Base-by-base conservation (phyloP, 2,113 vertebrate species). In the Callipepla squamata region DNA sequence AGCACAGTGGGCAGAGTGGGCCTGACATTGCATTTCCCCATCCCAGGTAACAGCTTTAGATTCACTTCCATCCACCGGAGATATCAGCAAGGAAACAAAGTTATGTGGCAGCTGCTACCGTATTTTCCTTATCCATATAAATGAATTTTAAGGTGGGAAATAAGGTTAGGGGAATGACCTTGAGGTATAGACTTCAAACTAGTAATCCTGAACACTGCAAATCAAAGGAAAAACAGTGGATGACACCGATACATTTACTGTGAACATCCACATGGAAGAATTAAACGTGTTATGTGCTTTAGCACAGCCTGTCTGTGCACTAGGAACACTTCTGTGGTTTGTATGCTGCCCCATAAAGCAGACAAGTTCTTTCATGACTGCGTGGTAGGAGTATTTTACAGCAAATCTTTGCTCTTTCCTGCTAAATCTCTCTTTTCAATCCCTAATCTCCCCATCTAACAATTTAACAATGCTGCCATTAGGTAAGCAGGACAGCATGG, bases 351-450 rank as follows among this genome's bases (percentile, higher is more conserved):
- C 94, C 84, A 32, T 22, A 75, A 85, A 83, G 80, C 79, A 93
- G 92, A 93, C 93, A 69, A 53, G 75, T 82, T 91, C 85, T 95
- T 93, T 83, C 87, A 68, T 67, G 86, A 83, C 74, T 90, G 89
- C 87, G 80, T 82, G 78, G 73, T 94, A 80, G 32, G 68, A 93
- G 75, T 96, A 97, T 63, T 73, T 63, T 73, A 86, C 96, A 93
- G 90, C 72, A 87, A 90, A 96, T 97, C 93, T 97, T 96, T 96
- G 95, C 80, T 95, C 97, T 95, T 94, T 95, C 65, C 80, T 62
- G 78, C 90, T 66, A 92, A 96, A 96, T 95, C 93, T 96, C 96
- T 59, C 90, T 80, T 95, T 96, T 97, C 94, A 96, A 50, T 34
- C 61, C 1, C 69, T 94, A 96, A 96, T 94, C 95, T 96, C 94